These are phyloP conservation scores for Graphium colonna DNA, from an alignment of 2,888 invertebrate genomes.

Conservation along the genomic window DNA sequence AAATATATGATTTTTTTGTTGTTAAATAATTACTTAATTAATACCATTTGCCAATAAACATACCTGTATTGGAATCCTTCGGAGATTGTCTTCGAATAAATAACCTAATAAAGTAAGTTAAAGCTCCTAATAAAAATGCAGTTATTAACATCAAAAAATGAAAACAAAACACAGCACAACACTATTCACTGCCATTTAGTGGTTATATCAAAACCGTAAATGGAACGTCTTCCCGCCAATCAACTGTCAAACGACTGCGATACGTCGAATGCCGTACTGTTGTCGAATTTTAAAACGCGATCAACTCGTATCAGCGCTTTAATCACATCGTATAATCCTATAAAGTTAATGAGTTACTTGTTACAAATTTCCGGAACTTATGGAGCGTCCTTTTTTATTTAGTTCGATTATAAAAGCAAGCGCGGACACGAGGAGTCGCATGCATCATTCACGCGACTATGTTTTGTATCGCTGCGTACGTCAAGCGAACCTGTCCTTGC, in stretches of 20 bases:
- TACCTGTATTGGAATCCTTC: constrained; percentile 10
- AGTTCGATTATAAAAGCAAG: constrained; percentile 11
- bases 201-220: constrained; percentile 35
- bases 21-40: too few species aligned
- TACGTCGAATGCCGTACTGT: constrained; percentile 30
- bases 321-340: constrained; percentile 30
- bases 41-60: background rate
- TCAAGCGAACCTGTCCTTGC: constrained; percentile 32
- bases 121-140: constrained; percentile 46
- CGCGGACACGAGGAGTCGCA: constrained; percentile 18
- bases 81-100: constrained; percentile 26
- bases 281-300: constrained; percentile 30
- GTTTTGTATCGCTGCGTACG: constrained; percentile 24
- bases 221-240: constrained; percentile 58
- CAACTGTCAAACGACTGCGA: constrained; percentile 13
- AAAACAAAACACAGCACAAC: constrained; percentile 58
- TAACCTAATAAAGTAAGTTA: constrained; percentile 48
- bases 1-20: too few species aligned
- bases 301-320: constrained; percentile 17
- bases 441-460: constrained; percentile 22
- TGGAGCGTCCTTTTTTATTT: background rate
- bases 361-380: background rate
- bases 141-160: constrained; percentile 54
- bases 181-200: constrained; percentile 47
- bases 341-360: constrained; percentile 7